A percentile compares a stretch with the other conserved stretches of the same genome.
phyloP scores from a whole-genome alignment of 2,797 vertebrate species.

The Phataginus tetradactyla region DNA sequence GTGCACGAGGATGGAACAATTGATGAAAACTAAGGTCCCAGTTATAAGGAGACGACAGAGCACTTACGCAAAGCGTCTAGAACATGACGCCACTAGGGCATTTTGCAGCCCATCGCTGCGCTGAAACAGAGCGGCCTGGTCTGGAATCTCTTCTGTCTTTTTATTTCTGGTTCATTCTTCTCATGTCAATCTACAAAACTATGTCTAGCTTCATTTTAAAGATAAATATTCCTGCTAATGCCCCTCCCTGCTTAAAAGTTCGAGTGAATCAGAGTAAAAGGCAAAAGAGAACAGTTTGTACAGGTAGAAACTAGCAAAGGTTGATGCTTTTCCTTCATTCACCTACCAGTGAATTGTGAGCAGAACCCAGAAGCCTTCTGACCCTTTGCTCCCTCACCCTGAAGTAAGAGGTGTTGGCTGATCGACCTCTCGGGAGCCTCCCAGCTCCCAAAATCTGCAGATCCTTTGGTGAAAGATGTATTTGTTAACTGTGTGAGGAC shows the following conservation, averaged over 20 bases:
- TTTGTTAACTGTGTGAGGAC: background rate
- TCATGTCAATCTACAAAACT: background rate
- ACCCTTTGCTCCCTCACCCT: background rate
- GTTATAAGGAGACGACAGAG: conserved; percentile 50
- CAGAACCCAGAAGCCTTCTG: background rate
- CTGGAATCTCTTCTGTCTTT: background rate
- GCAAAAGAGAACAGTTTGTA: too few species aligned
- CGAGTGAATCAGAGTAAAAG: background rate
- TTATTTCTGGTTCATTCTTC: conserved; percentile 42
- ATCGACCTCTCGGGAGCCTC: background rate
- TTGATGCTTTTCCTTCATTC: background rate
- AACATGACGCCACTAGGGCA: background rate
- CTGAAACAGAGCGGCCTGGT: background rate
- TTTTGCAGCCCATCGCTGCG: conserved; percentile 1
- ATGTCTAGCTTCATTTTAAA: background rate
- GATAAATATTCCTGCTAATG: background rate
- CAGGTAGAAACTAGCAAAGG: background rate
- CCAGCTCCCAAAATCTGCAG: background rate
- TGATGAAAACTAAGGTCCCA: conserved; percentile 53
- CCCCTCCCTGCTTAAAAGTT: background rate
- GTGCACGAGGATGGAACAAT: conserved; percentile 43
- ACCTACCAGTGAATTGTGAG: background rate
- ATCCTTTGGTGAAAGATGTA: background rate
- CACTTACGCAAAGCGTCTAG: background rate
- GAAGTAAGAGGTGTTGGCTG: background rate